These are phyloP conservation scores for Tetheella fluctuosa DNA, from an alignment of 2,888 invertebrate species.

Conservation along the genomic window DNA sequence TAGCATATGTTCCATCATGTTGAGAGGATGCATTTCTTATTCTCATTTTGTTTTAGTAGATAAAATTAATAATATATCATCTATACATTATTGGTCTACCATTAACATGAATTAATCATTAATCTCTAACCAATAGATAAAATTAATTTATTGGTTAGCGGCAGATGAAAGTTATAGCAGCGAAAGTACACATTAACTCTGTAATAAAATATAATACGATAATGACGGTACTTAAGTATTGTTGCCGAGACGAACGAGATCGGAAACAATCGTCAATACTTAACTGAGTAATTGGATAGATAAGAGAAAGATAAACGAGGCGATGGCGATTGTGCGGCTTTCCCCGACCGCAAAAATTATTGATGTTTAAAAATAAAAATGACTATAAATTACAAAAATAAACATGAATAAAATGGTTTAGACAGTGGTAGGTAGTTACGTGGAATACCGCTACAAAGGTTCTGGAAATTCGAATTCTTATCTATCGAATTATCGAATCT, in stretches of 20 bases:
- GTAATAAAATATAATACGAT: conserved; percentile 31
- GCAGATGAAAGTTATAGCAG: conserved; percentile 2
- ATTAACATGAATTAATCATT: not conserved
- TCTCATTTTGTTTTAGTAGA: no score
- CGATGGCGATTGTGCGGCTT: conserved; percentile 1
- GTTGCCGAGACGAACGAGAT: conserved; percentile 38
- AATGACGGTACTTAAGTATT: conserved; percentile 25
- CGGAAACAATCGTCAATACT: conserved; percentile 38
- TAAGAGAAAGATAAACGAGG: not conserved
- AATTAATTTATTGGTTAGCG: not conserved
- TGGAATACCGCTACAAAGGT: no score
- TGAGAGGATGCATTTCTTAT: not conserved
- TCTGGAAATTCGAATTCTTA: no score
- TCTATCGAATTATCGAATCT: no score
- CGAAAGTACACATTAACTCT: conserved; percentile 5
- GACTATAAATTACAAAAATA: not conserved
- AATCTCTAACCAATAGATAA: not conserved
- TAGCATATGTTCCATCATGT: no score
- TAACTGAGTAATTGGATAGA: conserved; percentile 3
- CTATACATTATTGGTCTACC: not conserved
- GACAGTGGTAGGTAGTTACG: not conserved
- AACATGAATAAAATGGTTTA: not conserved
- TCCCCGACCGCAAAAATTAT: not conserved
- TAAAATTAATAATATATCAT: no score
- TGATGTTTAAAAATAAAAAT: not conserved